phyloP scores from a whole-genome alignment of 2,888 invertebrate genomes.

The Temnothorax ravouxi region DNA sequence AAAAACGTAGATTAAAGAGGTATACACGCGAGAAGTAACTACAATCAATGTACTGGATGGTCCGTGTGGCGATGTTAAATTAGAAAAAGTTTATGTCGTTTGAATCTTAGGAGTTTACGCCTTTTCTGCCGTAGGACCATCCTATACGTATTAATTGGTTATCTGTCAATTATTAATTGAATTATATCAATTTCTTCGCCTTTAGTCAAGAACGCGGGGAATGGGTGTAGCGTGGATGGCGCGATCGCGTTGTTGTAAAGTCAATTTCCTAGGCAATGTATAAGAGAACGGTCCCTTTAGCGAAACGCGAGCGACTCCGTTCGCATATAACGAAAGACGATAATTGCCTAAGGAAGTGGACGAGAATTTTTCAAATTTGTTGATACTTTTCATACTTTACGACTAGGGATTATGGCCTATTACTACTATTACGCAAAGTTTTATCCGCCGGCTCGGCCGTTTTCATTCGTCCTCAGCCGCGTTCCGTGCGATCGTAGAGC shows the following conservation, averaged over 20 bases:
- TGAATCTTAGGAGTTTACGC: slow-evolving; percentile 82
- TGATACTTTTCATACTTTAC: slow-evolving; percentile 83
- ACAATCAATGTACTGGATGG: slow-evolving; percentile 84
- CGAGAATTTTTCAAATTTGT: slow-evolving; percentile 80
- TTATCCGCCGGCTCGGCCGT: slow-evolving; percentile 75
- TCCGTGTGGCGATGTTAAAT: slow-evolving; percentile 83
- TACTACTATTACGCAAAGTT: slow-evolving; percentile 82
- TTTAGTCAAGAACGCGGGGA: slow-evolving; percentile 71
- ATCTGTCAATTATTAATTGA: slow-evolving; percentile 85
- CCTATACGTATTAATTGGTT: slow-evolving; percentile 84
- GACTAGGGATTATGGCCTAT: slow-evolving; percentile 82
- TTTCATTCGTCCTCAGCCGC: slow-evolving; percentile 53
- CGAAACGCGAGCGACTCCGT: slow-evolving; percentile 55
- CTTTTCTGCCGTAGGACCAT: slow-evolving; percentile 82
- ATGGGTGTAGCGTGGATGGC: slow-evolving; percentile 33
- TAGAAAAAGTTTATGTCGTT: slow-evolving; percentile 84
- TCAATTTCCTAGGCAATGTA: slow-evolving; percentile 70
- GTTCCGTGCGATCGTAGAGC: slow-evolving; percentile 17
- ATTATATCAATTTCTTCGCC: slow-evolving; percentile 80
- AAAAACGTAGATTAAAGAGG: slow-evolving; percentile 74
- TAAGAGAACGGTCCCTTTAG: slow-evolving; percentile 58
- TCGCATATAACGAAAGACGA: slow-evolving; percentile 56
- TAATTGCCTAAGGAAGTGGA: slow-evolving; percentile 74
- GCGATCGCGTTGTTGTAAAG: slow-evolving; percentile 60
- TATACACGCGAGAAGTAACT: slow-evolving; percentile 82